Conservation (phyloP, 2,797 vertebrate species). For the Sandelia bainsii region DNA sequence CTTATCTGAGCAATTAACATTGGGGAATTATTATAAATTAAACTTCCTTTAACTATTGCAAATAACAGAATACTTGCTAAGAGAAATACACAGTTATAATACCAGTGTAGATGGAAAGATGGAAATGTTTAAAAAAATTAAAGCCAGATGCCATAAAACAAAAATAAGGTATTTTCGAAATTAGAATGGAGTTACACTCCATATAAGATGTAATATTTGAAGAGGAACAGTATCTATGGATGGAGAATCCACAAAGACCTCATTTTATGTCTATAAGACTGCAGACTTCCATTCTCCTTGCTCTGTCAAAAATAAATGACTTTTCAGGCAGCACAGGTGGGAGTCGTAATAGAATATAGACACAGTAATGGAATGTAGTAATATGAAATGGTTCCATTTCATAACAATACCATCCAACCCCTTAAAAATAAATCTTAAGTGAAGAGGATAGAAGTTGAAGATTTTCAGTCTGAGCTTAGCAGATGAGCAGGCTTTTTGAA, state of each 20-base stretch:
- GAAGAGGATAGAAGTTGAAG: slow-evolving; percentile 38
- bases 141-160: slow-evolving; percentile 40
- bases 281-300: slow-evolving; percentile 33
- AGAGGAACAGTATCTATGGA: background rate
- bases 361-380: slow-evolving; percentile 53
- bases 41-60: slow-evolving; percentile 22
- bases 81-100: slow-evolving; percentile 1
- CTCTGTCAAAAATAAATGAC: slow-evolving; percentile 57
- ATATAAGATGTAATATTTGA: slow-evolving; percentile 26
- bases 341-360: slow-evolving; percentile 62
- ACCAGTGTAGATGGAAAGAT: background rate
- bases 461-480: slow-evolving; percentile 41
- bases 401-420: slow-evolving; percentile 53
- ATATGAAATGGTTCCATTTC: slow-evolving; percentile 61
- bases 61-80: background rate
- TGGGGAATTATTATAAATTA: slow-evolving; percentile 10
- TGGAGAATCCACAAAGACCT: slow-evolving; percentile 25
- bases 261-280: slow-evolving; percentile 53
- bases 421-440: slow-evolving; percentile 54
- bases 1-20: slow-evolving; percentile 43
- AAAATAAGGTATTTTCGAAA: slow-evolving; percentile 16
- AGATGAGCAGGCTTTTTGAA: slow-evolving; percentile 60
- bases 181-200: slow-evolving; percentile 4
- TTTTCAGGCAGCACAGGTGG: slow-evolving; percentile 50
- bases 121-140: slow-evolving; percentile 21